Evolutionary conservation across 2,113 vertebrate genomes (phyloP), one percentile per base, ranked within the genome.

Genomic region (Lontra canadensis): DNA sequence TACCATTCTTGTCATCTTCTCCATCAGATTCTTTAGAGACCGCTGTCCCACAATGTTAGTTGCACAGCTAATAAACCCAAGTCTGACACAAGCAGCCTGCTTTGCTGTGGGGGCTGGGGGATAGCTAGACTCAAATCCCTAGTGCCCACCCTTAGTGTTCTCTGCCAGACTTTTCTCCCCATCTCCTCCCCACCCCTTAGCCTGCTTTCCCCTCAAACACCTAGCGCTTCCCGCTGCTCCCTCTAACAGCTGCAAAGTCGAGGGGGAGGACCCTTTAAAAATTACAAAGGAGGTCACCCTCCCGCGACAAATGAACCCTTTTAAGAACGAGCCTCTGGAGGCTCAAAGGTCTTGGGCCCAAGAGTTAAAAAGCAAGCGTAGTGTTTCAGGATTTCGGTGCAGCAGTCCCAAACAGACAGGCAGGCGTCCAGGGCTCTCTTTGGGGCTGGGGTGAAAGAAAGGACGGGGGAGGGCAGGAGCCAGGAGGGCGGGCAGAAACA

Each of bases 371-470:
- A 97, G 97, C 98, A 96, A 91, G 36, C 81, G 93, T 97, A 97
- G 94, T 98, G 92, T 95, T 98, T 98, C 90, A 93, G 95, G 96
- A 96, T 98, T 96, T 98, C 97, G 98, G 98, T 95, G 96, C 98
- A 96, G 98, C 80, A 93, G 97, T 88, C 69, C 84, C 95, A 47
- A 97, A 98, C 98, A 99, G 98, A 99, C 99, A 98, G 92, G 89
- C 98, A 98, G 99, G 99, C 98, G 98, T 99, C 99, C 95, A 97
- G 96, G 98, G 97, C 97, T 99, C 98, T 98, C 98, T 98, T 96
- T 97, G 95, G 97, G 97, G 95, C 98, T 93, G 90, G 96, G 95
- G 98, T 80, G 98, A 98, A 98, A 98, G 98, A 98, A 98, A 98
- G 98, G 98, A 98, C 95, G 94, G 97, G 97, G 67, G 65, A 59